Evolutionary conservation across 1,140 invertebrate species (phyloP), one percentile per base, ranked within the genome.

Genomic region (Trachelipus rathkii): DNA sequence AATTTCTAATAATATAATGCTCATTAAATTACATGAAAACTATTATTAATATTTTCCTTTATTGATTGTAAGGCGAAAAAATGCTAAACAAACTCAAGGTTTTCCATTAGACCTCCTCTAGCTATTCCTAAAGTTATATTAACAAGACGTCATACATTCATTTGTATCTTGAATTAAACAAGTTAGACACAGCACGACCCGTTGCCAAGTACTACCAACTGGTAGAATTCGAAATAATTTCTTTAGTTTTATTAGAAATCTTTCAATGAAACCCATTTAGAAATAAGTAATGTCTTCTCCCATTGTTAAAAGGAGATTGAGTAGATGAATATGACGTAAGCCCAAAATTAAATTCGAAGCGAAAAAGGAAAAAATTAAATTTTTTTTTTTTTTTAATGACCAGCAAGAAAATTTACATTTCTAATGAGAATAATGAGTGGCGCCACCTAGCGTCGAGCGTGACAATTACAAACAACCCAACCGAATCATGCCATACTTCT

Each of bases 401-500:
- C 11, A 60, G 50, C 11, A 19, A 60, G 50, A 13, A 19, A 13
- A 15, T 15, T 15, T 19, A 60, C 50, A 60, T 60, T 60, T 60
- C 50, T 19, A 60, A 19, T 33, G 50, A 13, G 50, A 19, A 15
- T 60, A 13, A 60, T 60, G 50, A 60, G 50, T 19, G 19, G 19
- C 19, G 19, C 50, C 50, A 2, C 50, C 50, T 60, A 60, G 50
- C 50, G 50, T 3, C 50, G 8, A 60, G 50, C 50, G 50, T 60
- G 50, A 60, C 50, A 60, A 60, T 60, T 60, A 60, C 50, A 60
- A 60, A 60, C 50, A 13, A 60, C 50, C 50, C 50, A 13, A 60
- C 19, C 50, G 19, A 60, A 60, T 60, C 50, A 33, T 33, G 33
- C 33, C 19, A 8, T 19, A 60, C 50, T 60, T 19, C 50, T 15